Evolutionary conservation across 2,113 vertebrate species (phyloP).

Genomic region (Chaetorhynchus papuensis): DNA sequence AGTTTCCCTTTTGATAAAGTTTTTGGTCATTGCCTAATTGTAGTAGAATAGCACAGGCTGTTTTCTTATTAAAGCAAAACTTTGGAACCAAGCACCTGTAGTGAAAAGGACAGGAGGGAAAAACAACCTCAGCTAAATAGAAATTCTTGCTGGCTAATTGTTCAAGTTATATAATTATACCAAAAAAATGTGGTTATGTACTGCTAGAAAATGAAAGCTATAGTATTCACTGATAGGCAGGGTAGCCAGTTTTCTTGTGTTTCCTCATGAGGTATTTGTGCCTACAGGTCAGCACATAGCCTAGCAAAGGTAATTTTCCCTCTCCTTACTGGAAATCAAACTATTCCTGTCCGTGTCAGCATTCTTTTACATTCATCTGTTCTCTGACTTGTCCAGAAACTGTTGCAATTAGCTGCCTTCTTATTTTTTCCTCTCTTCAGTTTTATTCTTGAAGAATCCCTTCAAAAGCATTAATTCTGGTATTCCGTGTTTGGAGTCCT

Average conservation of each 20-base stretch:
- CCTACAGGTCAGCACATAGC: background rate
- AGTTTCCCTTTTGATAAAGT: background rate
- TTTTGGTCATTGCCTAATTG: background rate
- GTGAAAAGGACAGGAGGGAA: background rate
- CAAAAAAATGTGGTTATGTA: background rate
- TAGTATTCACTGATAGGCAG: background rate
- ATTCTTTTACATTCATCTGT: background rate
- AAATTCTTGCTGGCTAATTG: background rate
- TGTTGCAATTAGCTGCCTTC: background rate
- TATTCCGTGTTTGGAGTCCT: background rate
- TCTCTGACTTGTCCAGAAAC: background rate
- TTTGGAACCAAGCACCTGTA: background rate
- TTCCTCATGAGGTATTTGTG: background rate
- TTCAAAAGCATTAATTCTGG: background rate
- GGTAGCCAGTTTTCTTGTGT: background rate
- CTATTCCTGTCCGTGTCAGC: background rate
- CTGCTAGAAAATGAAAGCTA: background rate
- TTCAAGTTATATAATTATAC: background rate
- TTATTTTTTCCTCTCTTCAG: background rate
- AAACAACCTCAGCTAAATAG: background rate
- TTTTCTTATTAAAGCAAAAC: background rate
- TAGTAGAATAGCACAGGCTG: background rate
- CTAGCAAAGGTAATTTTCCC: background rate
- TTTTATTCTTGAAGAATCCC: background rate
- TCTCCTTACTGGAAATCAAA: background rate